These are phyloP conservation scores for Labeo calbasu DNA, from an alignment of 2,797 vertebrate species.

Conservation along the genomic window DNA sequence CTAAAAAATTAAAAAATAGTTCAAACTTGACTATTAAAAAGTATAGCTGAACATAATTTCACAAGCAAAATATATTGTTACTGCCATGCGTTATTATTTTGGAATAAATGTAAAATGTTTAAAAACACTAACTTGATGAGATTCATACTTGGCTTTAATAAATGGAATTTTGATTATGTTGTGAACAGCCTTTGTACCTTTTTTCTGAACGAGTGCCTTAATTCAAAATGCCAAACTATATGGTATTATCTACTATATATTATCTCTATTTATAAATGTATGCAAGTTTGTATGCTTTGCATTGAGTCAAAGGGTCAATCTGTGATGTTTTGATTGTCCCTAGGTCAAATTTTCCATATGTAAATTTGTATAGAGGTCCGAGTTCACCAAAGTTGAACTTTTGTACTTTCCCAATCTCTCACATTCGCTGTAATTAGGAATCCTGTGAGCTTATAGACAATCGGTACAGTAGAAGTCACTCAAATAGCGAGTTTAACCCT, in stretches of 20 bases:
- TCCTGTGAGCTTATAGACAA: not conserved
- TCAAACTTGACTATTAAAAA: too few relatives aligned
- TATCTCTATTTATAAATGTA: not conserved
- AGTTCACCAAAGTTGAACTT: not conserved
- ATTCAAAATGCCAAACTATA: not conserved
- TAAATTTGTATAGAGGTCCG: not conserved
- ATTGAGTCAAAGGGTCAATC: not conserved
- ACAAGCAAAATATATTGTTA: too few relatives aligned
- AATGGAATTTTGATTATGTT: too few relatives aligned
- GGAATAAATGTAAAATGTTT: too few relatives aligned
- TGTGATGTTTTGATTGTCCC: not conserved
- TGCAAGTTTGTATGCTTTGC: not conserved
- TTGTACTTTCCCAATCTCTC: not conserved
- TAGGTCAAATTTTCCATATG: not conserved
- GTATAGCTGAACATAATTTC: too few relatives aligned
- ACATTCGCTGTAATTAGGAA: not conserved
- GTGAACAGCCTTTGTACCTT: too few relatives aligned
- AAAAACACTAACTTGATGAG: too few relatives aligned
- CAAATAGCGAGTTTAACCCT: constrained; percentile 20
- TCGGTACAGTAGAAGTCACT: constrained; percentile 9
- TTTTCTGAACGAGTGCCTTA: too few relatives aligned
- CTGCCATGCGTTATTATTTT: too few relatives aligned
- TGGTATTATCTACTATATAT: not conserved
- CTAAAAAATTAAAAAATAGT: too few relatives aligned
- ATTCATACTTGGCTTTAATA: too few relatives aligned